phyloP scores from a whole-genome alignment of 2,113 vertebrate species.

The Felis catus region F.catus_Fca126_mat1.0 CM031428.1:55810501-55811000 shows the following conservation, averaged over 20 bases:
- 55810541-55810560: not conserved
- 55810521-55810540: not conserved
- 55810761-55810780: not conserved
- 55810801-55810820: not conserved
- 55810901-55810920: not conserved
- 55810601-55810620: no score
- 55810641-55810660: not conserved
- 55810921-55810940: not conserved
- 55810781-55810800: not conserved
- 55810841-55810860: not conserved
- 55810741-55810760: not conserved
- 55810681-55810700: not conserved
- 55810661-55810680: not conserved
- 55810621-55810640: not conserved
- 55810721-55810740: not conserved
- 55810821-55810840: not conserved
- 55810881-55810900: not conserved
- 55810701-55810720: not conserved
- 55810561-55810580: not conserved
- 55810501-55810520: not conserved
- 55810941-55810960: not conserved
- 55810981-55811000: not conserved
- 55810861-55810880: not conserved
- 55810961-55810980: not conserved
- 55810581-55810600: not conserved